Conservation (phyloP, 1,140 invertebrate genomes). For the Brachionus manjavacas region DNA sequence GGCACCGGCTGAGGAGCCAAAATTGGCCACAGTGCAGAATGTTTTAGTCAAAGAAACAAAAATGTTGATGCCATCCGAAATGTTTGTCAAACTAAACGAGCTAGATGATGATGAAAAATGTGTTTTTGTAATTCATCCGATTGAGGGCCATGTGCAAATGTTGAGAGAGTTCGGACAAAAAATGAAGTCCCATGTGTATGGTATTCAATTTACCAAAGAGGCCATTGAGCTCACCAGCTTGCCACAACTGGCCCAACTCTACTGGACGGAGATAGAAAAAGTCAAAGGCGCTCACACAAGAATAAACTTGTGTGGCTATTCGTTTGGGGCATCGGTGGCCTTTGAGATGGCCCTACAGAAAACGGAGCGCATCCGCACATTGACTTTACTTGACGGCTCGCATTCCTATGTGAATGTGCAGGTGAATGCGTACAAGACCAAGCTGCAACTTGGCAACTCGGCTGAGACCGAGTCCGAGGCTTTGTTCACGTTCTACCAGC, state of each 20-base stretch:
- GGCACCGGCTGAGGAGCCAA: slow-evolving; percentile 64
- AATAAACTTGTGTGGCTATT: slow-evolving; percentile 80
- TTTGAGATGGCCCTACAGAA: slow-evolving; percentile 84
- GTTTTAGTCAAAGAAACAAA: slow-evolving; percentile 50
- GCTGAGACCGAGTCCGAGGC: slow-evolving; percentile 64
- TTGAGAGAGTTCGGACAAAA: slow-evolving; percentile 66
- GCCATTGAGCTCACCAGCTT: slow-evolving; percentile 68
- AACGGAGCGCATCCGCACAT: slow-evolving; percentile 59
- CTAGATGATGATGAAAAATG: slow-evolving; percentile 52
- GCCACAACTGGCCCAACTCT: slow-evolving; percentile 70
- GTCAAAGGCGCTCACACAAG: slow-evolving; percentile 69
- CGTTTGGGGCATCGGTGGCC: slow-evolving; percentile 82
- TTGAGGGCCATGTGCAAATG: slow-evolving; percentile 75
- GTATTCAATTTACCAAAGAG: slow-evolving; percentile 75
- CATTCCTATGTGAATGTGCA: slow-evolving; percentile 79
- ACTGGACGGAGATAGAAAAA: slow-evolving; percentile 57
- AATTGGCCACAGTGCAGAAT: slow-evolving; percentile 47
- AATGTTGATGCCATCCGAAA: slow-evolving; percentile 59
- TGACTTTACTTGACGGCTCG: slow-evolving; percentile 76
- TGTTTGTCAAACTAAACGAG: slow-evolving; percentile 58
- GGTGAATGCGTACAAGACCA: slow-evolving; percentile 58
- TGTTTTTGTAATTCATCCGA: slow-evolving; percentile 78
- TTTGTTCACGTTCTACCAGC: slow-evolving; percentile 73
- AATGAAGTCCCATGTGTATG: slow-evolving; percentile 74
- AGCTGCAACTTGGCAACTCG: slow-evolving; percentile 27